Evolutionary conservation across 23 tunicate genomes (phyloP).

Genomic region (Trididemnum clinides): DNA sequence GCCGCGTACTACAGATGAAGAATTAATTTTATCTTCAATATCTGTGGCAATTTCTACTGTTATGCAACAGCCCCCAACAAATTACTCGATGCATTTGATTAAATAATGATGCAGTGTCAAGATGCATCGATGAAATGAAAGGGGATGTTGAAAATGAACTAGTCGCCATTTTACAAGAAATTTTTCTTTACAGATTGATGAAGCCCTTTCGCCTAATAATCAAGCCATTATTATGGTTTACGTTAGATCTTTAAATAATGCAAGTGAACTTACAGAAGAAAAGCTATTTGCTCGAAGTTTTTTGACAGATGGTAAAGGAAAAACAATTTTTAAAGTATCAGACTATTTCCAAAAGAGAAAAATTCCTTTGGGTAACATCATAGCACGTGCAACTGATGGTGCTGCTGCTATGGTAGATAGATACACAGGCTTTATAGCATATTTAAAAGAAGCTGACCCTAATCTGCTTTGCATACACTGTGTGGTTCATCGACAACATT

Average conservation of each 20-base stretch:
- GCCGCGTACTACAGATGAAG: background rate
- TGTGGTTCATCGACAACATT: background rate
- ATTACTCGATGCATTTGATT: background rate
- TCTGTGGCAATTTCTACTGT: background rate
- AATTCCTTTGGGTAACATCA: background rate
- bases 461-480: background rate
- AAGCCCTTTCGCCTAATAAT: background rate
- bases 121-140: background rate
- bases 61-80: background rate
- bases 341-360: background rate
- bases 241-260: background rate
- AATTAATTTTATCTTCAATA: background rate
- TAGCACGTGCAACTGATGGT: conserved; percentile 15
- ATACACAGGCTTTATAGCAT: background rate
- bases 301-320: background rate
- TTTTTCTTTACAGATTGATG: background rate
- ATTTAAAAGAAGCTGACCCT: background rate
- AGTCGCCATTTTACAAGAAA: background rate
- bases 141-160: background rate
- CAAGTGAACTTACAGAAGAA: background rate
- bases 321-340: background rate
- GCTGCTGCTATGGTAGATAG: background rate
- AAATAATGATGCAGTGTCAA: background rate
- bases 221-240: background rate
- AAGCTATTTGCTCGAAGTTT: background rate